Conservation (phyloP, 2,113 vertebrate species). For the Theristicus caerulescens region DNA sequence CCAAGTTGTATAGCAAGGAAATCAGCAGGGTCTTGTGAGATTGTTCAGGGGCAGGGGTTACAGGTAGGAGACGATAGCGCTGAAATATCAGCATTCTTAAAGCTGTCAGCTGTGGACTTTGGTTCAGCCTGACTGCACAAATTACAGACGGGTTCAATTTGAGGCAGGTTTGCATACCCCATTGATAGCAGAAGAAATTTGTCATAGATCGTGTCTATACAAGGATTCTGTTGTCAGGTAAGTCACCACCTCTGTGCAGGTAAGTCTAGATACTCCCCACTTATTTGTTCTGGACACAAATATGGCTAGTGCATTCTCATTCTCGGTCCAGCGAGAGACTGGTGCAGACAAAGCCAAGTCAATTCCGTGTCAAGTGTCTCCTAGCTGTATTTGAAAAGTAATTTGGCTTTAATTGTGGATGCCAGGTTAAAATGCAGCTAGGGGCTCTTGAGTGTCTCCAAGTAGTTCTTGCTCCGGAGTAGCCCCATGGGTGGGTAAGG, state of each 20-base stretch:
- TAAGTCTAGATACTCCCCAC: not conserved
- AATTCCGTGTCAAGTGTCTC: not conserved
- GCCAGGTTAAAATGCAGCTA: not conserved
- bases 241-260: not conserved
- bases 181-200: not conserved
- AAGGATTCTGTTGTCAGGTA: not conserved
- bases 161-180: not conserved
- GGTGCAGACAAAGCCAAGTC: not conserved
- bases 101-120: not conserved
- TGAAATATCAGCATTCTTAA: not conserved
- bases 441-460: not conserved
- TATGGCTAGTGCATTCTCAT: rapidly evolving
- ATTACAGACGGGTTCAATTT: not conserved
- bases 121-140: not conserved
- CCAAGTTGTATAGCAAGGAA: not conserved
- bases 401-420: not conserved
- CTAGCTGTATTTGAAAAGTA: not conserved
- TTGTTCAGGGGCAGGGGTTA: not conserved
- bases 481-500: not conserved
- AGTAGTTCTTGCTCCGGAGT: not conserved
- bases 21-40: not conserved
- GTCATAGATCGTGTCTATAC: rapidly evolving
- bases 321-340: not conserved
- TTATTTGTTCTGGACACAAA: not conserved
- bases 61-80: not conserved